Base-by-base conservation (phyloP, 2,797 vertebrate genomes). In the Mycteria americana region DNA sequence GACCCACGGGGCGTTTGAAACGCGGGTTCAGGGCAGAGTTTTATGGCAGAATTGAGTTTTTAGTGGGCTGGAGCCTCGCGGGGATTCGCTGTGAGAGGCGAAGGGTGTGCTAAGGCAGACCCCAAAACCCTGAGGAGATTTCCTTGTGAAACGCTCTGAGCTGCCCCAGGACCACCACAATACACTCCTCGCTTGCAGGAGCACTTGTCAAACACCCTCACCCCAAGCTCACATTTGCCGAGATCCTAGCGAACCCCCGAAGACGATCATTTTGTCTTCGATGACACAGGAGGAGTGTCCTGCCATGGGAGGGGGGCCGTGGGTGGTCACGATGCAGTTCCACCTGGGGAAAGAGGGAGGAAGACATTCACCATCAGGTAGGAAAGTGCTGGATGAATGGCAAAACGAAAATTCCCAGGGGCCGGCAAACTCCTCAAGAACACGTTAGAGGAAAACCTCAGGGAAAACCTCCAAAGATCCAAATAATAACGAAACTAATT, bases 301-400 rank as follows among this genome's bases (percentile, higher is more conserved):
- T 2, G 99, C 99, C 99, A 99, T 99, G 19, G 99, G 99, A 62
- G 99, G 99, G 46, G 99, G 99, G 28, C 99, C 99, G 2, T 99
- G 99, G 17, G 99, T 99, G 13, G 99, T 99, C 73, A 99, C 99
- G 23, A 99, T 99, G 95, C 99, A 99, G 97, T 99, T 99, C 99
- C 99, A 99, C 99, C 99, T 99, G 83, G 60, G 12, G 62, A 13
- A 39, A 83, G 59, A 79, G 13, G 54, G 63, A 89, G 41, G 30
- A 59, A 53, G 31, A 59, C 10, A 11, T 35, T 65, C 30, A 54
- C 21, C 65, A 51, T 0, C 2, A 1, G 54, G n/a, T n/a, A 69
- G 68, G 73, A 41, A 69, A 80, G 57, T 0, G 2, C 5, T 4
- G 22, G 62, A 46, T 45, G 41, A 72, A 82, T 5, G 23, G 41